Percentiles rank a stretch among this genome's conserved stretches.
These are phyloP conservation scores for Clamator glandarius DNA, from an alignment of 2,797 vertebrate genomes.

Conservation along the genomic window DNA sequence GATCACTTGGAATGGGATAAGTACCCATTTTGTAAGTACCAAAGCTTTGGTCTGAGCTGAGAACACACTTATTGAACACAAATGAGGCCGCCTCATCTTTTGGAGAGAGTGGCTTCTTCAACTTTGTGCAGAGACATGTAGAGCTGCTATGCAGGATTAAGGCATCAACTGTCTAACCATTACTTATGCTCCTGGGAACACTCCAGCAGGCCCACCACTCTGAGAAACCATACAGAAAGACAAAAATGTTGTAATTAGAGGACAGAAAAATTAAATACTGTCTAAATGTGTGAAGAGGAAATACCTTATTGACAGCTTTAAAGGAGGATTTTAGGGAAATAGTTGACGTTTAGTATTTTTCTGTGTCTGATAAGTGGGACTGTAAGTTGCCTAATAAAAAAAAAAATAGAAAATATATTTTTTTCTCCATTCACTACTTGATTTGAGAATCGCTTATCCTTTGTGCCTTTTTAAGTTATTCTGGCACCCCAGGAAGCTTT, in stretches of 20 bases:
- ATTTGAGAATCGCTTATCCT: neutral
- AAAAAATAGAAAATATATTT: neutral
- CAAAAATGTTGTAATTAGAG: neutral
- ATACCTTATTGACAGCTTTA: neutral
- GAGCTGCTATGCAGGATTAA: neutral
- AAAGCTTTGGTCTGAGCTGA: slow-evolving; percentile 3
- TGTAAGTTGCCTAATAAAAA: neutral
- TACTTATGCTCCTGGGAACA: neutral
- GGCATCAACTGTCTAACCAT: neutral
- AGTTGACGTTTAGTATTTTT: neutral
- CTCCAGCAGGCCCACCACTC: neutral
- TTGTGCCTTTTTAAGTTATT: neutral
- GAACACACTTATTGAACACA: neutral
- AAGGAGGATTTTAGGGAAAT: neutral
- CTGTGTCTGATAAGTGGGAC: neutral
- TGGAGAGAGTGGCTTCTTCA: neutral
- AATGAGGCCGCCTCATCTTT: neutral
- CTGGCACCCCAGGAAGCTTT: neutral
- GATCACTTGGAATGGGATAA: neutral
- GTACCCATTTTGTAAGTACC: neutral
- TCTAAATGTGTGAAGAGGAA: neutral
- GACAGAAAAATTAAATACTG: neutral
- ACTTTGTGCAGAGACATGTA: neutral
- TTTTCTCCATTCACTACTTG: neutral
- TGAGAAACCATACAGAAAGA: neutral